Evolutionary conservation across 2,888 invertebrate genomes (phyloP).

Genomic region (Acrocyrtus sp.): DNA sequence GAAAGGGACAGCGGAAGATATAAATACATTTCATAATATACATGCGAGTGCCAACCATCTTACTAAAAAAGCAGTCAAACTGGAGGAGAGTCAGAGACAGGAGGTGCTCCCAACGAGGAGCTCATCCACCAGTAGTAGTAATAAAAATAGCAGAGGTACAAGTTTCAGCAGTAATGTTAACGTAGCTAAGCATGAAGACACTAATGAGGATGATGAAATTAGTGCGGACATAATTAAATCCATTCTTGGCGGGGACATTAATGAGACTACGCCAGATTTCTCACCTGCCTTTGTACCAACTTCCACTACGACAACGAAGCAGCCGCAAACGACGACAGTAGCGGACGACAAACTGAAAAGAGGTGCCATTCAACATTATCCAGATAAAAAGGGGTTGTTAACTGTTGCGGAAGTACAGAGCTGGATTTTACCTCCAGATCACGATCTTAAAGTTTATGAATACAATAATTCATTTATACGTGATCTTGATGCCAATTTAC

Average conservation of each 20-base stretch:
- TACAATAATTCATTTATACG: conserved; percentile 54
- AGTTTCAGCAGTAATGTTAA: background rate
- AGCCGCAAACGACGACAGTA: no score
- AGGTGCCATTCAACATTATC: conserved; percentile 21
- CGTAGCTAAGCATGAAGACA: background rate
- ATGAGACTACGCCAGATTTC: no score
- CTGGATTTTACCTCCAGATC: conserved; percentile 43
- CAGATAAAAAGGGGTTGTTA: no score
- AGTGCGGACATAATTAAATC: conserved; percentile 45
- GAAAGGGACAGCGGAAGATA: conserved; percentile 47
- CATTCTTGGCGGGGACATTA: conserved; percentile 33
- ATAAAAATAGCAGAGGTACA: no score
- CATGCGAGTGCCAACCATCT: conserved; percentile 36
- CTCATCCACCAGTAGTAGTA: background rate
- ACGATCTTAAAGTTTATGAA: conserved; percentile 45
- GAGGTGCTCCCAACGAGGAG: no score
- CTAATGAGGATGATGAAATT: conserved; percentile 33
- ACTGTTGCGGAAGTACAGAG: conserved; percentile 25
- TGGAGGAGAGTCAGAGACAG: background rate
- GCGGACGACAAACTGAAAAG: no score
- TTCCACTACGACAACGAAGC: conserved; percentile 56
- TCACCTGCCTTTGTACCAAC: conserved; percentile 17
- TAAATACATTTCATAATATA: conserved; percentile 41
- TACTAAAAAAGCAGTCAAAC: conserved; percentile 22
- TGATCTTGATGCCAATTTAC: conserved; percentile 57